Base-by-base conservation (phyloP, 1,140 invertebrate genomes). In the Leptopilina boulardi region DNA sequence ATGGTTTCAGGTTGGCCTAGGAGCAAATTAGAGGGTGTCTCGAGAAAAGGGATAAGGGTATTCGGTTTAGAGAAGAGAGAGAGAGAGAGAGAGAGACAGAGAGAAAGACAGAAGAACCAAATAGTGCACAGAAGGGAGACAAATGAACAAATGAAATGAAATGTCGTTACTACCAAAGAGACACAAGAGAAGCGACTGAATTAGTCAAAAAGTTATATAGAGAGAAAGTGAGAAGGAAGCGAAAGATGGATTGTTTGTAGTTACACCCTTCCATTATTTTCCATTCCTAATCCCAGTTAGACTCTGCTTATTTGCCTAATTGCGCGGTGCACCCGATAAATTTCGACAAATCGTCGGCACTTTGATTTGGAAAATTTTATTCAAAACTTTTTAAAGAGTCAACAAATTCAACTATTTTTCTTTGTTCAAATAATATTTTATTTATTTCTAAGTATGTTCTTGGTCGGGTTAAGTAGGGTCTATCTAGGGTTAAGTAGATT, bases 261-360 rank as follows among this genome's bases (percentile, higher is more conserved):
- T 87, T 88, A 86, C 84, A 86, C 86, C 87, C 88, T 89, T 87
- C 86, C 81, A 83, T 83, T 80, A 82, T 59, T 78, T 83, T 83
- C 83, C 79, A 82, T 59, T 83, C 54, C 84, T 83, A 84, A 83
- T 88, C 83, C 80, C 84, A 86, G 86, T 88, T 89, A 88, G 86
- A 87, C 8, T n/a, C 86, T 88, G 87, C 88, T 90, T 87, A 90
- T 90, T 89, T 89, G 87, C 88, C 87, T 90, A 89, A 90, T 90
- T 89, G 85, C 82, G 84, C 81, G 80, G 85, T 76, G 82, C 73
- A 80, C 75, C 85, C 84, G 84, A 89, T 90, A 89, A 89, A 90
- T 89, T 90, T 89, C 83, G 82, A 87, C 87, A 85, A 86, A 89
- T 88, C 85, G 81, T 80, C 85, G 77, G n/a, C n/a, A n/a, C 79